Evolutionary conservation across 2,113 vertebrate species (phyloP), one percentile per base, ranked within the genome.

Genomic region (Rhinogobius similis): DNA sequence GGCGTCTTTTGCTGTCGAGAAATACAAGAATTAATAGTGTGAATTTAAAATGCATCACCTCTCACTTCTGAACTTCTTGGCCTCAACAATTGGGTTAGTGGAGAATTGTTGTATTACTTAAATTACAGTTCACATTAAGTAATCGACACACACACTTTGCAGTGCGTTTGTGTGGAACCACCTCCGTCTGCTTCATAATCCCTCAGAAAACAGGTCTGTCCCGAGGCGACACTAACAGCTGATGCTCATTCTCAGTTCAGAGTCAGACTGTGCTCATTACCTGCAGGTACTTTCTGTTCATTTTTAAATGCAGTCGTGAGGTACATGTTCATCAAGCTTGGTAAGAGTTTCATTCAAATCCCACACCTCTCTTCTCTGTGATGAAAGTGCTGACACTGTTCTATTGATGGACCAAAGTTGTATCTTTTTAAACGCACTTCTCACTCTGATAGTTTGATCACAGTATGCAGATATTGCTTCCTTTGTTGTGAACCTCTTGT

Each of bases 401-500:
- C 24, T 56, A 6, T 2, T 38, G 29, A 32, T 61, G 58, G 26
- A 58, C 55, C 13, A 38, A 61, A 36, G 20, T 38, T 13, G 29
- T 61, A 52, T 21, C 10, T 61, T 21, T 61, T 32, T 59, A 32
- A 59, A 56, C 27, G 10, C 56, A 32, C 2, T 18, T 29, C 32
- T 58, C 55, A 18, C 55, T 58, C 55, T 61, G 32, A 61, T 61
- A 38, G 58, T 61, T 59, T 61, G 20, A 61, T 59, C 58, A 61
- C 29, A 29, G 29, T 61, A 20, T 61, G 58, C 29, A 61, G 58
- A n/a, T 32, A 61, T 61, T 38, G 29, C 58, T 20, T 61, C 58
- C 56, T 61, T 61, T 61, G 58, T 61, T 61, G 58, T 36, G 44
- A 29, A 27, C 44, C 16, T 44, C 23, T 4, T 46, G 48, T 62